Evolutionary conservation across 1,140 invertebrate genomes (phyloP), one percentile per base, ranked within the genome.

Genomic region (Colletes gigas): DNA sequence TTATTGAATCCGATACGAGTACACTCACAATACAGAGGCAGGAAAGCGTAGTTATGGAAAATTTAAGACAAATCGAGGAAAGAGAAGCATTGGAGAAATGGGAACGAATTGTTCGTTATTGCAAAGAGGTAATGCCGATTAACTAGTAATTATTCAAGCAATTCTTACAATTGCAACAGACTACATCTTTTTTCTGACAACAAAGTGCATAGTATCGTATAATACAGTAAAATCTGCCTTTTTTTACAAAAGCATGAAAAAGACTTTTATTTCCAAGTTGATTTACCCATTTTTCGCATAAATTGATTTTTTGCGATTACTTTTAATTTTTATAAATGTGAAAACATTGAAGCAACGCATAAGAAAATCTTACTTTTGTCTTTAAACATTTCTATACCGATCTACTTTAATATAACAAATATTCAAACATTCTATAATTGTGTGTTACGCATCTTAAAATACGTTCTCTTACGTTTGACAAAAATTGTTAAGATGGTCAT

Each of bases 11-110:
- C 2, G 84, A 93, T 47, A 93, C 90, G n/a, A 94, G 88, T 83
- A 92, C 93, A 21, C 83, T 92, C n/a, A 88, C 90, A 70, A 92
- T 91, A 89, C 91, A 93, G 63, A 94, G 94, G 17, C 95, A 95
- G 79, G 96, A 97, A 87, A 97, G 96, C 88, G 96, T 97, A 30
- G 95, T 97, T 10, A 97, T 97, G 96, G 97, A 97, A 90, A 96
- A 97, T 79, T 92, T 98, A 39, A 93, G 97, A 3, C 94, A 96
- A 78, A 94, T 96, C 21, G 97, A 98, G 89, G 97, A 98, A 91
- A 95, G 95, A 74, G 96, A 97, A 89, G 97, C 97, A 3, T 93
- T 96, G 87, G 96, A 97, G 84, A 96, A 97, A 83, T 98, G 97
- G 97, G 95, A 97, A 86, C 95, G 96, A 85, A 98, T 98, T 84